These are phyloP conservation scores for Athalia circularis DNA, from an alignment of 2,888 invertebrate genomes.

Conservation along the genomic window DNA sequence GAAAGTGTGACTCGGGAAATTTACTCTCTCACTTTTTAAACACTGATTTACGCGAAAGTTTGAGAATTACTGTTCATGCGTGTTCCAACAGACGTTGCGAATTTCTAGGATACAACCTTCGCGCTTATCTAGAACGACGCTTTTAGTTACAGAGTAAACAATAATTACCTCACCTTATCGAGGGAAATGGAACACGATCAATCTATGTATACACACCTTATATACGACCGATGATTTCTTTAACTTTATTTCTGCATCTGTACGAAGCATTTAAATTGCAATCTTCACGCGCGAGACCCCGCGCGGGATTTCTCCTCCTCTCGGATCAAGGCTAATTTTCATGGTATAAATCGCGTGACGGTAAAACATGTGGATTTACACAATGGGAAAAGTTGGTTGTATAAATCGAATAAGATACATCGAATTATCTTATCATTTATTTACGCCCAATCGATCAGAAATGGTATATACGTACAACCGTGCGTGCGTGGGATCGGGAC, in stretches of 20 bases:
- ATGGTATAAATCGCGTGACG: neutral
- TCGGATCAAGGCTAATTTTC: slow-evolving; percentile 22
- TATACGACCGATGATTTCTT: too few relatives aligned
- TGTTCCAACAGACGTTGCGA: neutral
- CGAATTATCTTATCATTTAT: neutral
- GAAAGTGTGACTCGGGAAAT: neutral
- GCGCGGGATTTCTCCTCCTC: slow-evolving; percentile 20
- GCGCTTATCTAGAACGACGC: neutral
- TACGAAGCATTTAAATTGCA: too few relatives aligned
- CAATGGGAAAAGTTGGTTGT: neutral
- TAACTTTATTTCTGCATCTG: too few relatives aligned
- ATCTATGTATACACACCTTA: neutral
- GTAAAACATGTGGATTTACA: neutral
- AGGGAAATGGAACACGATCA: neutral
- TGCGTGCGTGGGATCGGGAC: too few relatives aligned
- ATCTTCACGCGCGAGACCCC: neutral
- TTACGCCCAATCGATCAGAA: too few relatives aligned
- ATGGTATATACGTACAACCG: too few relatives aligned
- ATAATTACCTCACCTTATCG: slow-evolving; percentile 14
- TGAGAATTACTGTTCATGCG: neutral
- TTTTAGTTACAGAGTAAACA: neutral
- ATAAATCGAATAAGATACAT: neutral
- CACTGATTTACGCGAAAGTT: neutral
- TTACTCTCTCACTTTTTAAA: neutral
- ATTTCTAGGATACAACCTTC: neutral